Evolutionary conservation across 1,140 invertebrate genomes (phyloP), one percentile per base, ranked within the genome.

Genomic region (Drosophila pseudoananassae): DNA sequence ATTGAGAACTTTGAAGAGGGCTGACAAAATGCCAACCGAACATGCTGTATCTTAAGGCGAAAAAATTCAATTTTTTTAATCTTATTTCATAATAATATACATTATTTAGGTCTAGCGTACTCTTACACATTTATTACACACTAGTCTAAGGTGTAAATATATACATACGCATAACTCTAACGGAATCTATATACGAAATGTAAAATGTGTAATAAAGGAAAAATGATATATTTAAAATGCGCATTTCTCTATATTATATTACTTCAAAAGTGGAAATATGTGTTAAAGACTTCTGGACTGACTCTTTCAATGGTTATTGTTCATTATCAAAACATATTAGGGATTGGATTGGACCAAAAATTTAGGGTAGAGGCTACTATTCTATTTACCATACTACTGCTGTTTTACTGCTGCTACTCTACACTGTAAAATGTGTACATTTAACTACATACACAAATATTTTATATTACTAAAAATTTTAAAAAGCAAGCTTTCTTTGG

Each of bases 181-280:
- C 56, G 75, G 70, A 72, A 56, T 79, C 72, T 85, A 85, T 76
- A 85, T 84, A 76, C 77, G 68, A 87, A 83, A 88, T 88, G 87
- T 83, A 50, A 88, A 88, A 74, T 54, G 72, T 88, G 83, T 88
- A 88, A 88, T 87, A 73, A 87, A 88, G 76, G 66, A 74, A 81
- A 89, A 89, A 78, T 73, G 69, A 88, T 88, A 90, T 90, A 90
- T 90, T 90, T 90, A 79, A 90, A 90, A 79, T 64, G 76, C 70
- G 76, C 52, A 36, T 59, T 59, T 49, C 5, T 1, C 5, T 27
- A 27, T 7, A 27, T 27, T 27, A 27, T 27, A 6, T 27, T 27
- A 5, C 4, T 2, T 25, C 23, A 25, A 25, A 25, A 5, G 23
- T 25, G 23, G 23, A n/a, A n/a, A n/a, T n/a, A n/a, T n/a, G n/a